A percentile compares a stretch with the other conserved stretches of the same genome.
Evolutionary conservation across 2,113 vertebrate genomes (phyloP).

Genomic region (Vireo altiloquus): DNA sequence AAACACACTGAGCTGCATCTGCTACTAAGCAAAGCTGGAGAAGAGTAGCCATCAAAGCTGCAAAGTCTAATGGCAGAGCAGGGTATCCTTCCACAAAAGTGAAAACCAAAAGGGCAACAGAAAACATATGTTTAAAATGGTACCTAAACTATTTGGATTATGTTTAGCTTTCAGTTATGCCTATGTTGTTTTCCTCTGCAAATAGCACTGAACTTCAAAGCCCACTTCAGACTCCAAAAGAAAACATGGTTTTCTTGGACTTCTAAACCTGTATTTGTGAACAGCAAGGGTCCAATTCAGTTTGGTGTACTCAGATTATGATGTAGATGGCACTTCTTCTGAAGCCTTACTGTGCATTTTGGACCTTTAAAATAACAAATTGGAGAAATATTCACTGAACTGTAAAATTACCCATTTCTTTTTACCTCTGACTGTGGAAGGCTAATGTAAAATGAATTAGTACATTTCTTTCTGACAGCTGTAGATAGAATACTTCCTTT

Average conservation of each 20-base stretch:
- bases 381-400: background rate
- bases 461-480: background rate
- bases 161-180: background rate
- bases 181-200: background rate
- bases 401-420: background rate
- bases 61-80: background rate
- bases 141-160: background rate
- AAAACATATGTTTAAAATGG: background rate
- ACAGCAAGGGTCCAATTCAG: background rate
- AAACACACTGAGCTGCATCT: background rate
- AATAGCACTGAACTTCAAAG: background rate
- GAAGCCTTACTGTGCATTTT: background rate
- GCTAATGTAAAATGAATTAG: background rate
- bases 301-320: background rate
- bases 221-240: too few species aligned
- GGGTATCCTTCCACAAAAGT: background rate
- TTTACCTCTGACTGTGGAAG: background rate
- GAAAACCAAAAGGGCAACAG: background rate
- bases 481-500: background rate
- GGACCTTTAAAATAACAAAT: background rate
- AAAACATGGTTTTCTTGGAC: fast-evolving
- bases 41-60: background rate
- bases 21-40: background rate
- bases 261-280: background rate
- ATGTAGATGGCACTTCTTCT: background rate